Percentiles rank a stretch among this genome's conserved stretches.
Evolutionary conservation across 1,140 invertebrate species (phyloP).

Genomic region (Hyles euphorbiae): DNA sequence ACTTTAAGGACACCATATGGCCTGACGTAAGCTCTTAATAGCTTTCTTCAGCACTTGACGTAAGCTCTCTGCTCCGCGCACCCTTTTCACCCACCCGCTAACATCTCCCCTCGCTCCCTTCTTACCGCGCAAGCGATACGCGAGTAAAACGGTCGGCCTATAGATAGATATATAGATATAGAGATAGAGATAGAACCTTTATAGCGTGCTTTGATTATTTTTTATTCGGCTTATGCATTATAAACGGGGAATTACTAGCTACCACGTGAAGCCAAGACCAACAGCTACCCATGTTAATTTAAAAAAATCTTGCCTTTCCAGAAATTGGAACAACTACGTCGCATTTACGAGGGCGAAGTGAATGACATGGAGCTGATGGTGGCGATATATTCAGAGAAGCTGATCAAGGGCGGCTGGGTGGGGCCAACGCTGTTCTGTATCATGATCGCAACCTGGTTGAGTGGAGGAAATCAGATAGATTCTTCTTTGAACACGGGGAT

Average conservation of each 20-base stretch:
- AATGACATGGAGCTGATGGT: slow-evolving; percentile 86
- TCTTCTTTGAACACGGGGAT: slow-evolving; percentile 78
- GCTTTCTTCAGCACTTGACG: neutral
- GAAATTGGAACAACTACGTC: slow-evolving; percentile 63
- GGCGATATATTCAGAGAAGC: slow-evolving; percentile 82
- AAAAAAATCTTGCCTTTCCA: neutral
- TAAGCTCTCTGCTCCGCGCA: too few relatives aligned
- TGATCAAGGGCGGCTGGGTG: slow-evolving; percentile 78
- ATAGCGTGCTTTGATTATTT: too few relatives aligned
- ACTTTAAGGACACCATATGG: slow-evolving; percentile 62
- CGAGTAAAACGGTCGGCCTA: too few relatives aligned
- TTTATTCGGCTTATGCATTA: too few relatives aligned
- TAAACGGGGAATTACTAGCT: too few relatives aligned
- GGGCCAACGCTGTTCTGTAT: slow-evolving; percentile 89
- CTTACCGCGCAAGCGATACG: too few relatives aligned
- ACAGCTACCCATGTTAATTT: too few relatives aligned
- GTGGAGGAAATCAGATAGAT: slow-evolving; percentile 81
- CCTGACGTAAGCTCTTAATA: slow-evolving; percentile 12
- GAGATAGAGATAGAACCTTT: too few relatives aligned
- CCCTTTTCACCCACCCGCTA: too few relatives aligned
- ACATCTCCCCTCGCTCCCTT: too few relatives aligned
- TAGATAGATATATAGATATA: too few relatives aligned
- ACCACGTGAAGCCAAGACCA: too few relatives aligned
- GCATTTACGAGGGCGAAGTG: slow-evolving; percentile 77
- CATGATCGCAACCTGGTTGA: slow-evolving; percentile 83